phyloP scores from a whole-genome alignment of 2,797 vertebrate genomes.

The Tarsius wallacei region DNA sequence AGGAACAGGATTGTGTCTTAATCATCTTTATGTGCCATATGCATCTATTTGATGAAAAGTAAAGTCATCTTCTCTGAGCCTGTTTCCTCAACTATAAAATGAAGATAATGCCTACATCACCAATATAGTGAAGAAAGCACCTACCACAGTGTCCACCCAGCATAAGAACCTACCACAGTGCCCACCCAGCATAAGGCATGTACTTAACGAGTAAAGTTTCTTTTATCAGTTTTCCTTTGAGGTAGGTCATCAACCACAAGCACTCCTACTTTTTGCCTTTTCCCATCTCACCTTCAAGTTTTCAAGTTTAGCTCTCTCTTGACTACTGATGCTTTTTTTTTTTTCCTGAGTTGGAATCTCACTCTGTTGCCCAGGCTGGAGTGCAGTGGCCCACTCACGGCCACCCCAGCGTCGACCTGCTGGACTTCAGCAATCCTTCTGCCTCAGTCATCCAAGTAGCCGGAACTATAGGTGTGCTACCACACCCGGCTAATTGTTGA shows the following conservation, averaged over 20 bases:
- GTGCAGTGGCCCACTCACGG: too few relatives aligned
- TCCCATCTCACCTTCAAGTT: constrained; percentile 30
- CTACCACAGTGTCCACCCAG: not conserved
- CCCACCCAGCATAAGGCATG: not conserved
- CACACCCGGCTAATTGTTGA: too few relatives aligned
- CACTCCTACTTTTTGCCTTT: constrained; percentile 5
- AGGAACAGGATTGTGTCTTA: constrained; percentile 40
- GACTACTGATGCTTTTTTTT: not conserved
- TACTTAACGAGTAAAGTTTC: not conserved
- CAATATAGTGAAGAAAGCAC: constrained; percentile 35
- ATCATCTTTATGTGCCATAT: constrained; percentile 21
- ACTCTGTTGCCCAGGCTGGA: too few relatives aligned
- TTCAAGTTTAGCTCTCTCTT: constrained; percentile 52
- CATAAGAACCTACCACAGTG: not conserved
- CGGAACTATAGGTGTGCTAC: too few relatives aligned
- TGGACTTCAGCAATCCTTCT: too few relatives aligned
- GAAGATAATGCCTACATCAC: not conserved
- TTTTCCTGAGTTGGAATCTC: too few relatives aligned
- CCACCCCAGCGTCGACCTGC: too few relatives aligned
- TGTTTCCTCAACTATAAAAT: constrained; percentile 46
- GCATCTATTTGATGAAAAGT: constrained; percentile 55
- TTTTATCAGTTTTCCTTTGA: not conserved
- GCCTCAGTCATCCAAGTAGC: too few relatives aligned
- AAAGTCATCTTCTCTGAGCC: not conserved
- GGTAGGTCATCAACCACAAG: not conserved